These are phyloP conservation scores for Thunnus albacares DNA, from an alignment of 2,797 vertebrate genomes.

Conservation along the genomic window DNA sequence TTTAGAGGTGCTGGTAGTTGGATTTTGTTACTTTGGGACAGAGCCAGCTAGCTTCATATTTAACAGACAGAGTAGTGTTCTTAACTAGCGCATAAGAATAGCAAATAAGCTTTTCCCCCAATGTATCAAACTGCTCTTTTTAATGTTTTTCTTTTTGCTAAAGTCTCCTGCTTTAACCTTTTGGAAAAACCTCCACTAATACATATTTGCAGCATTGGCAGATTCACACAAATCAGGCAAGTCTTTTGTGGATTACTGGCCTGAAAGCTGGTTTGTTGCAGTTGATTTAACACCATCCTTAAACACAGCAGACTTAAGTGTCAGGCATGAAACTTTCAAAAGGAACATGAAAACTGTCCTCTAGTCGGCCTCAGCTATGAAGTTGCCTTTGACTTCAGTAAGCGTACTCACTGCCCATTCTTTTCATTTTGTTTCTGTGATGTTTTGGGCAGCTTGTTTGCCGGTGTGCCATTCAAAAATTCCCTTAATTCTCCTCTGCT, in stretches of 20 bases:
- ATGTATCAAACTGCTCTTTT: not conserved
- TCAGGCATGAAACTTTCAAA: slow-evolving; percentile 55
- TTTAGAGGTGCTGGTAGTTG: too few species aligned
- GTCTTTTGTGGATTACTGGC: slow-evolving; percentile 39
- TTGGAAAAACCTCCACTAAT: slow-evolving; percentile 3
- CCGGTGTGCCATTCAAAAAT: slow-evolving; percentile 6
- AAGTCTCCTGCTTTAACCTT: not conserved
- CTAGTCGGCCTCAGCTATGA: slow-evolving; percentile 37
- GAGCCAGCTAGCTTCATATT: not conserved
- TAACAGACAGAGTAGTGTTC: not conserved
- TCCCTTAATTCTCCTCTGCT: slow-evolving; percentile 13
- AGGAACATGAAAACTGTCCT: slow-evolving; percentile 52
- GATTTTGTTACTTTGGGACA: too few species aligned
- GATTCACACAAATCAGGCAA: not conserved
- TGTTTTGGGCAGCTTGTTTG: slow-evolving; percentile 31
- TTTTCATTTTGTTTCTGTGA: slow-evolving; percentile 26
- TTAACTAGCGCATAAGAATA: not conserved
- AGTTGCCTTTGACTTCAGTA: slow-evolving; percentile 36
- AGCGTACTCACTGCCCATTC: slow-evolving; percentile 1
- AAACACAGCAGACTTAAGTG: slow-evolving; percentile 34
- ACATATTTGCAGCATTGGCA: slow-evolving; percentile 1
- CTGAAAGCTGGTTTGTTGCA: slow-evolving; percentile 32
- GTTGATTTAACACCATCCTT: slow-evolving; percentile 39
- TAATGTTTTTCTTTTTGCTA: not conserved
- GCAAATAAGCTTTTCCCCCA: not conserved